These are phyloP conservation scores for Hybos culiciformis DNA, from an alignment of 2,888 invertebrate species.

Conservation along the genomic window DNA sequence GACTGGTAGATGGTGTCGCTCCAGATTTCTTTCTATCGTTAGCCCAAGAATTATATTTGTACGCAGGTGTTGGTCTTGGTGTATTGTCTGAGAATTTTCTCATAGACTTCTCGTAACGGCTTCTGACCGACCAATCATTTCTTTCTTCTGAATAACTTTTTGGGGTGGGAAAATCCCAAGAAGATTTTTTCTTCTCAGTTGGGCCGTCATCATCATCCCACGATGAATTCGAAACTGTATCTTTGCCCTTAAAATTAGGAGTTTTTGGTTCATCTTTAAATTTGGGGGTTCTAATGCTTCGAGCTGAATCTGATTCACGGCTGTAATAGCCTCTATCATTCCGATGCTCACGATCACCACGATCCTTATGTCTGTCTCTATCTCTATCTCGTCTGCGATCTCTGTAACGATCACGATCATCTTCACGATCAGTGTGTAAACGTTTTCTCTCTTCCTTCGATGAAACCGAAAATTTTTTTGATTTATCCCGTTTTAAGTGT, in stretches of 20 bases:
- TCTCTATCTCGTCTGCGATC: conserved; percentile 18
- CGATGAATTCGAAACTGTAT: conserved; percentile 42
- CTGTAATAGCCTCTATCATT: conserved; percentile 21
- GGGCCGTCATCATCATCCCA: conserved; percentile 52
- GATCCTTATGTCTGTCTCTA: conserved; percentile 29
- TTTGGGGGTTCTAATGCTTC: conserved; percentile 39
- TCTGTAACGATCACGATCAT: conserved; percentile 19
- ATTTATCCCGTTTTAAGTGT: conserved; percentile 41
- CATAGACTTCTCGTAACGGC: conserved; percentile 36
- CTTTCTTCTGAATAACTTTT: conserved; percentile 38
- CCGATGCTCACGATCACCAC: conserved; percentile 20
- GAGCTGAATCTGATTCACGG: conserved; percentile 23
- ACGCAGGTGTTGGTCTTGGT: conserved; percentile 73
- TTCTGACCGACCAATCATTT: conserved; percentile 29
- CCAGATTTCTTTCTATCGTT: conserved; percentile 51
- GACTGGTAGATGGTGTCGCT: conserved; percentile 44
- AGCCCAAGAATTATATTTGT: conserved; percentile 65
- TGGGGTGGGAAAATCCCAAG: conserved; percentile 91
- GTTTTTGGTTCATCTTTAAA: conserved; percentile 80
- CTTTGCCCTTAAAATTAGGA: conserved; percentile 51
- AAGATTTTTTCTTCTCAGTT: conserved; percentile 51
- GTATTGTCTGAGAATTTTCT: no score
- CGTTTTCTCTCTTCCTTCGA: conserved; percentile 47
- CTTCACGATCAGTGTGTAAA: conserved; percentile 32
- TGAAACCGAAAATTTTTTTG: conserved; percentile 48